Percentiles rank a stretch among this genome's conserved stretches.
These are phyloP conservation scores for Apomyelois bistriatella DNA, from an alignment of 2,888 invertebrate species.

Conservation along the genomic window DNA sequence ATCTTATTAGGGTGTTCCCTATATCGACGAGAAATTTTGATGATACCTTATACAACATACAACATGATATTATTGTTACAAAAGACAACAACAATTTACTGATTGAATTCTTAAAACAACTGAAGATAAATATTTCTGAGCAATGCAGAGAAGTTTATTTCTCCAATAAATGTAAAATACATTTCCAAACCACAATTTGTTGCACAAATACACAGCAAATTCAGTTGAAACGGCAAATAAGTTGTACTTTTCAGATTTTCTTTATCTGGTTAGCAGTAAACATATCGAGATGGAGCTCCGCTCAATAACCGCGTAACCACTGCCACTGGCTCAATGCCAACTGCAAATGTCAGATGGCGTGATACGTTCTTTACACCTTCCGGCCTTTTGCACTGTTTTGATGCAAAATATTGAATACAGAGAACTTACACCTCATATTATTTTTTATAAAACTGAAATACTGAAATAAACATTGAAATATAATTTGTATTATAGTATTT, in stretches of 20 bases:
- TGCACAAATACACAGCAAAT: background rate
- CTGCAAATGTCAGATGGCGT: constrained; percentile 24
- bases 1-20: too few relatives aligned
- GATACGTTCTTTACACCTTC: constrained; percentile 42
- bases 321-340: constrained; percentile 23
- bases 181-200: background rate
- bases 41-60: too few relatives aligned
- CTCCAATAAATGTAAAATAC: background rate
- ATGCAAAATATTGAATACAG: background rate
- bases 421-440: background rate
- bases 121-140: background rate
- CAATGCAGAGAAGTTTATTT: background rate
- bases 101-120: background rate
- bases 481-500: too few relatives aligned
- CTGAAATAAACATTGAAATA: too few relatives aligned
- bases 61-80: too few relatives aligned
- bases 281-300: constrained; percentile 5
- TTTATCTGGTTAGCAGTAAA: constrained; percentile 12
- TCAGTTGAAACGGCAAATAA: background rate
- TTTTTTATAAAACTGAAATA: too few relatives aligned
- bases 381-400: constrained; percentile 37
- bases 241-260: background rate
- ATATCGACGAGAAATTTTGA: too few relatives aligned
- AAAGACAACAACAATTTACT: too few relatives aligned
- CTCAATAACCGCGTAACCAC: constrained; percentile 12